Percentiles rank a stretch among this genome's conserved stretches.
phyloP scores from a whole-genome alignment of 1,140 invertebrate genomes.

The Hyles vespertilio region DNA sequence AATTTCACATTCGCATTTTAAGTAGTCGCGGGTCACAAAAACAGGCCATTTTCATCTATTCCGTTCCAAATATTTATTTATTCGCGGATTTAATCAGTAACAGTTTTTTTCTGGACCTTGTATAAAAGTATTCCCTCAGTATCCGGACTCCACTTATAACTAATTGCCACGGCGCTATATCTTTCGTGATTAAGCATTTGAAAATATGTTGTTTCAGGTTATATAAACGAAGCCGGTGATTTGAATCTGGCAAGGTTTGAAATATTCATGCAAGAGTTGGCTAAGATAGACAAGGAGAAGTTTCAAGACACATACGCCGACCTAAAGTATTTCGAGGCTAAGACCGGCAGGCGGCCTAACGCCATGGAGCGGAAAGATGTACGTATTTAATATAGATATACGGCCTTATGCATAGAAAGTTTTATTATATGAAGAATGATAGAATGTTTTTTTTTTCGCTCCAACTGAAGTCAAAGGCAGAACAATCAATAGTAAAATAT shows the following conservation, averaged over 20 bases:
- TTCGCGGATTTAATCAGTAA: background rate
- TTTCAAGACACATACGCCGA: conserved; percentile 92
- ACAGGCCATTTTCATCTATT: too few relatives aligned
- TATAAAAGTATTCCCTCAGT: too few relatives aligned
- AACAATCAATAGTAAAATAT: too few relatives aligned
- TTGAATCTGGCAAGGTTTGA: conserved; percentile 92
- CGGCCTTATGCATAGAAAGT: too few relatives aligned
- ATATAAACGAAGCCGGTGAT: conserved; percentile 93
- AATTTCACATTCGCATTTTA: too few relatives aligned
- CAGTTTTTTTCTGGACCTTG: background rate
- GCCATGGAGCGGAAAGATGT: conserved; percentile 68
- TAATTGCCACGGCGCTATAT: too few relatives aligned
- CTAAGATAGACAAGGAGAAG: conserved; percentile 87
- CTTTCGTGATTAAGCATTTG: too few relatives aligned
- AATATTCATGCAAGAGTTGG: conserved; percentile 87
- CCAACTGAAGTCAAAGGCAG: too few relatives aligned
- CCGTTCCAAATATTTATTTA: background rate
- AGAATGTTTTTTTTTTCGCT: too few relatives aligned
- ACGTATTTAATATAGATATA: conserved; percentile 10
- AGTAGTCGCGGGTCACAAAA: too few relatives aligned
- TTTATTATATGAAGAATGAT: too few relatives aligned
- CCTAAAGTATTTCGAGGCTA: conserved; percentile 89
- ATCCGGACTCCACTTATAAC: too few relatives aligned
- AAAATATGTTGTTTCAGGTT: conserved; percentile 77
- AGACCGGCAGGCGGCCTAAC: conserved; percentile 78